These are phyloP conservation scores for Thalpophila matura DNA, from an alignment of 2,888 invertebrate species.

Conservation along the genomic window DNA sequence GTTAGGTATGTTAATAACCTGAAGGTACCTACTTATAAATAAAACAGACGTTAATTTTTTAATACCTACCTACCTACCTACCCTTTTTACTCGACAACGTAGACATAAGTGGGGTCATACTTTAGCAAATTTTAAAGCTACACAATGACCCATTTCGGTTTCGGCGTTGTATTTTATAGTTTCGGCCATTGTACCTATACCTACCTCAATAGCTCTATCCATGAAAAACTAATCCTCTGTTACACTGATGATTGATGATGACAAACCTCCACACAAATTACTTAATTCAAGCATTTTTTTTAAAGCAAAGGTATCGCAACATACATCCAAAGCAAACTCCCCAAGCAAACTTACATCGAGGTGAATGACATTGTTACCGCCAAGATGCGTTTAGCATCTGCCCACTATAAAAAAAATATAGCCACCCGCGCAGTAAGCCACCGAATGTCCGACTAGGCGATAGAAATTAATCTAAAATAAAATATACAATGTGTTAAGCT, in stretches of 20 bases:
- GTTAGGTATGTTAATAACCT: too few relatives aligned
- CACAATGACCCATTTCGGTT: too few relatives aligned
- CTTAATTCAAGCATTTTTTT: neutral
- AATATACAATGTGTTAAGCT: conserved; percentile 58
- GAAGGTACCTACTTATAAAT: too few relatives aligned
- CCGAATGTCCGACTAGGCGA: conserved; percentile 74
- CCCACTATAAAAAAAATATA: conserved; percentile 68
- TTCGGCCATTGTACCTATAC: neutral
- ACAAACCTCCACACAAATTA: neutral
- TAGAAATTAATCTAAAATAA: conserved; percentile 81
- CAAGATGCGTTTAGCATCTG: conserved; percentile 64
- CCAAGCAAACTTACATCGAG: conserved; percentile 86
- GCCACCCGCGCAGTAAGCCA: conserved; percentile 77
- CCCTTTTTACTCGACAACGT: too few relatives aligned
- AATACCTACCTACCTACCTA: too few relatives aligned
- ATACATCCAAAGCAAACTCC: conserved; percentile 42
- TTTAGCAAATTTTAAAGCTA: too few relatives aligned
- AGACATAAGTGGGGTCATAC: too few relatives aligned
- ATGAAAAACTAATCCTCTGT: too few relatives aligned
- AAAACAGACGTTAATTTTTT: too few relatives aligned
- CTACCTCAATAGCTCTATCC: neutral
- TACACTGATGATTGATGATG: neutral
- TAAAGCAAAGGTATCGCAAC: conserved; percentile 20
- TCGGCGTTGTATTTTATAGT: too few relatives aligned
- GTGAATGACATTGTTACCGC: conserved; percentile 85